Base-by-base conservation (phyloP, 2,113 vertebrate genomes). In the Cairina moschata region DNA sequence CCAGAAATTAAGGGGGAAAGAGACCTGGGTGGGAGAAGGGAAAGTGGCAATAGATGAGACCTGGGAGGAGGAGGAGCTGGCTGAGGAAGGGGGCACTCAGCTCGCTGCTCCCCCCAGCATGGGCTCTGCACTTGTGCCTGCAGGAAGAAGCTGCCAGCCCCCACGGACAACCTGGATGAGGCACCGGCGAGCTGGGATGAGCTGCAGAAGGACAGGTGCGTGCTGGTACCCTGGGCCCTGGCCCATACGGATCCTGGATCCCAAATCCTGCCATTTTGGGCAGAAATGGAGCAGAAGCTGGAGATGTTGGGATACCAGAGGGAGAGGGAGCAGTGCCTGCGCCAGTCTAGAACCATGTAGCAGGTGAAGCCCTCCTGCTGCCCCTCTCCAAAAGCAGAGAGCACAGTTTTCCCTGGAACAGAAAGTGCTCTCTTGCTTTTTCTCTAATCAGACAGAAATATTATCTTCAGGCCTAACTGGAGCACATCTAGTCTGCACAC, bases 121-220 rank as follows among this genome's bases (percentile, higher is more conserved):
- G 36, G 26, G 36, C 50, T 40, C 36, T 31, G 34, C 5, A 46
- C 74, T 88, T 93, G n/a, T 87, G 52, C 25, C 50, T 18, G 15
- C 83, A 98, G 98, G 92, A 97, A 87, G 91, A 97, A 72, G 87
- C 17, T 34, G 11, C 84, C 50, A 17, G 86, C 95, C 36, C 69
- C 83, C 0, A 95, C 94, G 0, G 97, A 98, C 11, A 97, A 77
- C 3, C 77, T 97, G 32, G 98, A 97, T 4, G 76, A 98, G 44
- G 77, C 26, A 44, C 32, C 13, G 3, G 3, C 1, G 65, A 52
- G 85, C 65, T 97, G 98, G 77, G 34, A 97, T 2, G 3, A 90
- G 46, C 58, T 86, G 80, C 88, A 80, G 56, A 89, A 11, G 18
- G 58, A 84, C 71, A 93, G 93, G 95, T 96, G 20, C 0, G 66